Evolutionary conservation across 1,140 invertebrate genomes (phyloP), one percentile per base, ranked within the genome.

Genomic region (Psilanteris sp.): DNA sequence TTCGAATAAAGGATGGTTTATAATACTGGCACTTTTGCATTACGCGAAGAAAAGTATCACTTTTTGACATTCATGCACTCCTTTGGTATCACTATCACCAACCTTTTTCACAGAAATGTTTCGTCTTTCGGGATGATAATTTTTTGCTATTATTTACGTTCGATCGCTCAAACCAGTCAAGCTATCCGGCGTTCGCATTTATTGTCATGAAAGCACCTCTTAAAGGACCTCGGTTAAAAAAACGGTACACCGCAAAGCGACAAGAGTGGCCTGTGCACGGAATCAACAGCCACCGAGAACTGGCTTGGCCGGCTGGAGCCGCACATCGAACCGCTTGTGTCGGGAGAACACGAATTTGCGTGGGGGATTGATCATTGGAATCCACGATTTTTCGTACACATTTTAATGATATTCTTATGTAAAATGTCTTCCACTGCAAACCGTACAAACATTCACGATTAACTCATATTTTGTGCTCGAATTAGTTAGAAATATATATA

Each of bases 231-330:
- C 61, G 26, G 22, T 10, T 8, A 22, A 37, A 18, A 0, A 8
- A 3, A 15, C 15, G 8, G 5, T 1, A 44, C 24, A n/a, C 4
- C 22, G 14, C 7, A 11, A 16, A 22, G 43, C 7, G 6, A 46
- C 36, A 34, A 44, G 44, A 50, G 52, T 31, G 46, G 32, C 55
- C 20, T 71, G 67, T 34, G 55, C 67, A 22, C 55, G 67, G 54
- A 50, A 44, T 61, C 44, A 61, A 14, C 11, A 54, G 54, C 67
- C 55, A 71, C 55, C 31, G 46, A 54, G 67, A 71, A 71, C 67
- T 71, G 67, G 67, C 67, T 61, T 34, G 37, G 46, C 9, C 36
- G 22, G 66, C 50, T 59, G 44, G 14, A 44, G 39, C 11, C 20
- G 3, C 29, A 27, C 15, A 14, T 41, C 13, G n/a, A 37, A 26